Conservation (phyloP, 2,888 invertebrate species). For the Opisthograptis luteolata region DNA sequence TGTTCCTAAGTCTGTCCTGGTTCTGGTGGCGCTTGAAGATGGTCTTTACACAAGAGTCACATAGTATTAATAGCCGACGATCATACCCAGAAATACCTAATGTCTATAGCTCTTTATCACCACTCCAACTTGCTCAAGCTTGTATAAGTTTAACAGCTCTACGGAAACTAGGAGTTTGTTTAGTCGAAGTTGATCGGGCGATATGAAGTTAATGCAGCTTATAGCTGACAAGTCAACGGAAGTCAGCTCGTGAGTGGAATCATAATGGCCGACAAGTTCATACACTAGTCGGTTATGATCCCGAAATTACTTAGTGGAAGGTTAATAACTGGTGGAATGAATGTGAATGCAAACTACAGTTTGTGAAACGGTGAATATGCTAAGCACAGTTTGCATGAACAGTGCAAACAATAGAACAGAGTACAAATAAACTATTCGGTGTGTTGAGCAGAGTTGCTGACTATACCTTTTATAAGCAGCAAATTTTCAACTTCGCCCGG, state of each 20-base stretch:
- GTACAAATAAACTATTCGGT: constrained; percentile 26
- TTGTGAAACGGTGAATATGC: constrained; percentile 16
- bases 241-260: constrained; percentile 25
- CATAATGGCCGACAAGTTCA: constrained; percentile 21
- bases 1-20: constrained; percentile 48
- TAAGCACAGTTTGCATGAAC: constrained; percentile 11
- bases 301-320: constrained; percentile 16
- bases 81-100: background rate
- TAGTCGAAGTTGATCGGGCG: constrained; percentile 32
- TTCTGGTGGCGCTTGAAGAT: constrained; percentile 34
- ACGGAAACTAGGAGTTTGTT: constrained; percentile 28
- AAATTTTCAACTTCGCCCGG: constrained; percentile 1
- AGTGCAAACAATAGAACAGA: constrained; percentile 26
- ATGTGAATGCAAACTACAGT: constrained; percentile 15
- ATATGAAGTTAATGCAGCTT: constrained; percentile 32
- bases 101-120: constrained; percentile 18
- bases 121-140: constrained; percentile 14
- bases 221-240: constrained; percentile 31
- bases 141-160: constrained; percentile 25
- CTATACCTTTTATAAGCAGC: constrained; percentile 15
- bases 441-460: constrained; percentile 16
- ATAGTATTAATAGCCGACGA: background rate
- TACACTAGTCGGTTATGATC: constrained; percentile 15
- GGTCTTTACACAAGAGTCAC: background rate
- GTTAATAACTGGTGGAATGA: constrained; percentile 8